phyloP scores from a whole-genome alignment of 2,888 invertebrate genomes.

The Thymelicus lineola region DNA sequence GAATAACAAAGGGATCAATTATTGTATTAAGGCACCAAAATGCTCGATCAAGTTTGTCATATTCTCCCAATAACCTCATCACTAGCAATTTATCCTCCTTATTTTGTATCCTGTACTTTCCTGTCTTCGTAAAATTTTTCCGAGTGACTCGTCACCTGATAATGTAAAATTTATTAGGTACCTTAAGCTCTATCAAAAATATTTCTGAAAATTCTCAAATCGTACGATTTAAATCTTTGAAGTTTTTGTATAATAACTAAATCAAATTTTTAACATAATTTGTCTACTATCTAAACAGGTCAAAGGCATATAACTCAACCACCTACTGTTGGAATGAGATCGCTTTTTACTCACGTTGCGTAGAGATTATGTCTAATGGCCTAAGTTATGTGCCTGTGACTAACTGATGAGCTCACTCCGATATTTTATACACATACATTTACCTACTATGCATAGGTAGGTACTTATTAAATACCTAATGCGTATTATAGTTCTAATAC shows the following conservation, averaged over 20 bases:
- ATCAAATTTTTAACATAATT: neutral
- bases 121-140: neutral
- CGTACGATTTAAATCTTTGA: too few relatives aligned
- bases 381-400: conserved; percentile 32
- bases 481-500: too few relatives aligned
- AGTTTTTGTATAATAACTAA: neutral
- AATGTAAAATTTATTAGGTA: too few relatives aligned
- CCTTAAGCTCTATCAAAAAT: too few relatives aligned
- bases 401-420: conserved; percentile 36
- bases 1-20: neutral
- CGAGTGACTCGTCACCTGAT: too few relatives aligned
- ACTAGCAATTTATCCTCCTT: neutral
- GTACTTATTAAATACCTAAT: too few relatives aligned
- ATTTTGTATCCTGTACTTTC: neutral
- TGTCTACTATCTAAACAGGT: conserved; percentile 24
- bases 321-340: conserved; percentile 31
- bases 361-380: conserved; percentile 34
- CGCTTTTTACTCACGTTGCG: conserved; percentile 26
- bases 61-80: too few relatives aligned
- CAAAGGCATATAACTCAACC: conserved; percentile 26
- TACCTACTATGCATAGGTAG: neutral
- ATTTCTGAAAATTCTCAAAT: too few relatives aligned
- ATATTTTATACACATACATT: conserved; percentile 5
- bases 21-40: neutral
- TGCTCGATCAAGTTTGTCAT: neutral